phyloP scores from a whole-genome alignment of 2,797 vertebrate species.

The Pachyuromys duprasi region DNA sequence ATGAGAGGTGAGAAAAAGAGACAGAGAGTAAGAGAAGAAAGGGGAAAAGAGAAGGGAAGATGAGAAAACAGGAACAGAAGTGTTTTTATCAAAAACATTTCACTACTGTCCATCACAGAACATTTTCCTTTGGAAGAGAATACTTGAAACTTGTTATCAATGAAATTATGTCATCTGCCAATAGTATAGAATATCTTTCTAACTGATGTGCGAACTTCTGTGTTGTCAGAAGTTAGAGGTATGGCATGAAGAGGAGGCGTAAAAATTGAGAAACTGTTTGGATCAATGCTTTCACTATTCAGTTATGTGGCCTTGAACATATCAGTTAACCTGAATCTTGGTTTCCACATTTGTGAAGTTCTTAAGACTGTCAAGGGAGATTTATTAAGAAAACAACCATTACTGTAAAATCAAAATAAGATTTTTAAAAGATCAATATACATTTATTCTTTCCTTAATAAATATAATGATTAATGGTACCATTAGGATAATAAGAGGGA shows the following conservation, averaged over 20 bases:
- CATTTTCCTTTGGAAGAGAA: neutral
- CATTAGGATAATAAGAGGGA: neutral
- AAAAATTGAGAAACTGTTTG: neutral
- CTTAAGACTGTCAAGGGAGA: neutral
- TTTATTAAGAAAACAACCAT: neutral
- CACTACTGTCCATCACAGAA: neutral
- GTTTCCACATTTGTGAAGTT: neutral
- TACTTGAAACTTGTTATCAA: neutral
- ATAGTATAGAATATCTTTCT: neutral
- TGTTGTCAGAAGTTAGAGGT: neutral
- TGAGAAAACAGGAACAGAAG: neutral
- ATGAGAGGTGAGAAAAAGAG: neutral
- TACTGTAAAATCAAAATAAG: neutral
- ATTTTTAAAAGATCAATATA: neutral
- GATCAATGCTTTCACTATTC: neutral
- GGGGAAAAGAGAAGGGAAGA: neutral
- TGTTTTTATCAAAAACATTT: conserved; percentile 26
- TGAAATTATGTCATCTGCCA: neutral
- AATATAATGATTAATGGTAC: neutral
- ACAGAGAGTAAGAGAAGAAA: neutral
- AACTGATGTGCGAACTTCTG: neutral
- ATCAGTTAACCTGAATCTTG: neutral
- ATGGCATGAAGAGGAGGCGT: neutral
- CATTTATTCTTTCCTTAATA: neutral
- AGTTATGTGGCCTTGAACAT: neutral